Base-by-base conservation (phyloP, 1,140 invertebrate species). In the Ephestia elutella region DNA sequence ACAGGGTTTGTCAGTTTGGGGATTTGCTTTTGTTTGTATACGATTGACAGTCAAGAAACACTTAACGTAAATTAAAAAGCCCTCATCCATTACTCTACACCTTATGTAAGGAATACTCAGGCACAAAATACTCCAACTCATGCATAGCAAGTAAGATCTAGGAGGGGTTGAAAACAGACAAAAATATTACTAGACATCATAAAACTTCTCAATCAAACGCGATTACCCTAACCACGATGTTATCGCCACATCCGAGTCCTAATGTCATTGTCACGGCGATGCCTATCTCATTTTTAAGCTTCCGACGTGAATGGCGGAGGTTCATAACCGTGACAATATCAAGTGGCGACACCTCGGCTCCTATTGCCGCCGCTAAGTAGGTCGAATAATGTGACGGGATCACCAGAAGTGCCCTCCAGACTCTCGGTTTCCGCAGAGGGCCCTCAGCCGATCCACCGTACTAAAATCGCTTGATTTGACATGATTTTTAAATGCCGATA, bases 381-480 rank as follows among this genome's bases (percentile, higher is more conserved):
- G 82, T 83, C 80, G 85, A 86, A 87, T 86, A 86, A 87, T 85
- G 77, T 85, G 85, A 75, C 74, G 73, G 75, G 74, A 71, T 75
- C 66, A 49, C 56, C 61, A 69, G 56, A 59, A 85, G 85, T 66
- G 75, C 80, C 68, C 84, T 84, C 70, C 56, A 68, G 60, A 60
- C 74, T 79, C 74, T 70, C 71, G 68, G 62, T 19, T 60, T 65
- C 66, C 68, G 57, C 78, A 62, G 63, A 87, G 85, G 25, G 65
- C 78, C 63, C 78, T 82, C 65, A 54, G 56, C 57, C 73, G 67
- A 74, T 75, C 72, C 79, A 80, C 70, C 74, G 73, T 68, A 71
- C 73, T 78, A 82, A 84, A 86, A 87, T 82, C 85, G 82, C 82
- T 82, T 83, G 82, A 87, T 87, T 87, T 86, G 80, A 85, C 85